Evolutionary conservation across 64 coral and sea anemone species (phyloP).

Genomic region (Montipora capricornis): DNA sequence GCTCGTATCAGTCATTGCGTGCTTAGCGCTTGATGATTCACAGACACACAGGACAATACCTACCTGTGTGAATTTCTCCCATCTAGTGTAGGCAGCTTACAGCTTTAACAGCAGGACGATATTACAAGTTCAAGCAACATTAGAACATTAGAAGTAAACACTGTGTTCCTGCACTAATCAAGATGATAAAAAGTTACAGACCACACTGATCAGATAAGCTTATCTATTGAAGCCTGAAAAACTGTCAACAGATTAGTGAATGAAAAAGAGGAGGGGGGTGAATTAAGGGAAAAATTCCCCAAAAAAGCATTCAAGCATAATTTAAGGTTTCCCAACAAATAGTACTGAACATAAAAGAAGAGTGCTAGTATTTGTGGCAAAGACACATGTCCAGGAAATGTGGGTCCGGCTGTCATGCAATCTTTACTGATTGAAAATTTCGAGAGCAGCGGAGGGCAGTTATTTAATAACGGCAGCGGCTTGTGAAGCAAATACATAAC

Average conservation of each 20-base stretch:
- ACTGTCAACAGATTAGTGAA: not conserved
- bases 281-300: not conserved
- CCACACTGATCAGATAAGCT: not conserved
- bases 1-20: constrained; percentile 20
- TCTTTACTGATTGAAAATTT: no score
- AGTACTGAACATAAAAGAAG: no score
- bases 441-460: no score
- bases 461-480: no score
- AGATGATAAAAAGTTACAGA: not conserved
- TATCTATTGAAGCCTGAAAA: not conserved
- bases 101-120: not conserved
- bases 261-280: not conserved
- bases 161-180: constrained; percentile 8
- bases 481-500: no score
- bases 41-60: not conserved
- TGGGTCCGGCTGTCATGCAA: no score
- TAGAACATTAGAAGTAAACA: not conserved
- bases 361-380: no score
- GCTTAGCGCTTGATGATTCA: not conserved
- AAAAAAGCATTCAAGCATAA: no score
- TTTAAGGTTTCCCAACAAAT: no score
- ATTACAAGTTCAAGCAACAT: not conserved
- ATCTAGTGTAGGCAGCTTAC: constrained; percentile 4
- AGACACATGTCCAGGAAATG: no score
- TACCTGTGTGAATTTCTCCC: not conserved